Base-by-base conservation (phyloP, 2,113 vertebrate species). In the Etia nguti region DNA sequence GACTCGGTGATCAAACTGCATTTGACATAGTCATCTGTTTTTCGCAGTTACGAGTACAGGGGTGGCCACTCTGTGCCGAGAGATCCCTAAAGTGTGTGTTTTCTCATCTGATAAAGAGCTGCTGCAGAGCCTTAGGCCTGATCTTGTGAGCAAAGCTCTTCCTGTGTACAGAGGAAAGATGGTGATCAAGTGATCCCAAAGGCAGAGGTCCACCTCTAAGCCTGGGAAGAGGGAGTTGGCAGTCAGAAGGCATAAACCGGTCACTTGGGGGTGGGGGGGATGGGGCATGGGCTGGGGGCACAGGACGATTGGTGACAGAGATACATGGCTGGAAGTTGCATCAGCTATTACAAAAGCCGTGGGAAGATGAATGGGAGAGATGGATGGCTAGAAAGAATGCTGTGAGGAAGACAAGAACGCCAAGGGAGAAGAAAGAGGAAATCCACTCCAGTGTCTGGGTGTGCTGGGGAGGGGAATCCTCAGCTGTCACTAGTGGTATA, bases 141-240 rank as follows among this genome's bases (percentile, higher is more conserved):
- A 60, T 41, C 73, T 36, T 4, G 12, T 29, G 86, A 91, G 88
- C 90, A 90, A 83, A 90, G 22, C 36, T 81, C 52, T 86, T 93
- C 86, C 90, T 93, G 88, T 93, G 80, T 41, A 31, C 59, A 75
- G 38, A 70, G 68, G 57, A 36, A 87, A 90, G 86, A 85, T 86
- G 68, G 77, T 6, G 29, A 88, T 92, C 92, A 87, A 83, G 84
- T 86, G 86, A 92, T 90, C 80, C 54, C 54, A 41, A 77, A 52
- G 52, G 43, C 34, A 2, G 77, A 68, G 86, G 59, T 13, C 68
- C 48, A 38, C 86, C 56, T 46, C 57, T 43, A 16, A 4, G 18
- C 38, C 48, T 83, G 15, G 59, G 59, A 31, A 36, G 31, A 50
- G 36, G n/a, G 46, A 43, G 84, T 34, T 57, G 60, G 68, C 31